Percentiles rank a stretch among this genome's conserved stretches.
Conservation (phyloP, 2,888 invertebrate species). For the Drosophila setosimentum region DNA sequence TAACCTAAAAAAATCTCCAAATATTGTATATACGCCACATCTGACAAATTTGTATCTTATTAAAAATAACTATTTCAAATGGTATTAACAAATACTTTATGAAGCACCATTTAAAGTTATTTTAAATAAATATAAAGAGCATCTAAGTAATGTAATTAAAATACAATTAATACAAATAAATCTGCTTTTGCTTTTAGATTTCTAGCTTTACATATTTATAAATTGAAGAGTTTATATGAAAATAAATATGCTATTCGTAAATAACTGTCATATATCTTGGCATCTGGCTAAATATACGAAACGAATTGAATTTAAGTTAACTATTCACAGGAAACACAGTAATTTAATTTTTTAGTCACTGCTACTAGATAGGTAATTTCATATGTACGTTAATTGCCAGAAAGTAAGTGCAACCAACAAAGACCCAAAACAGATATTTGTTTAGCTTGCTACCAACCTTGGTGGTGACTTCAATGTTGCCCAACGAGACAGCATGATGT, state of each 20-base stretch:
- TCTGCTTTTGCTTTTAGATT: background rate
- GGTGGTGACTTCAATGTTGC: constrained; percentile 84
- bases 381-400: constrained; percentile 19
- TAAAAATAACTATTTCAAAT: background rate
- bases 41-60: background rate
- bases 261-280: no score
- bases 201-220: background rate
- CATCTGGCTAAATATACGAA: no score
- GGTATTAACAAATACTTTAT: background rate
- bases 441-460: constrained; percentile 76
- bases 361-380: background rate
- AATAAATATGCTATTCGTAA: background rate
- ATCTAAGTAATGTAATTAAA: background rate
- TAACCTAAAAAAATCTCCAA: background rate
- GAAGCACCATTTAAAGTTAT: background rate
- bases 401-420: background rate
- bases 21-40: background rate
- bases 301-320: background rate
- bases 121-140: background rate
- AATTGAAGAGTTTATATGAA: background rate
- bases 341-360: background rate
- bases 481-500: constrained; percentile 85
- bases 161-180: background rate
- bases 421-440: background rate
- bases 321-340: background rate